These are phyloP conservation scores for Solea solea DNA, from an alignment of 2,113 vertebrate genomes.

Conservation along the genomic window DNA sequence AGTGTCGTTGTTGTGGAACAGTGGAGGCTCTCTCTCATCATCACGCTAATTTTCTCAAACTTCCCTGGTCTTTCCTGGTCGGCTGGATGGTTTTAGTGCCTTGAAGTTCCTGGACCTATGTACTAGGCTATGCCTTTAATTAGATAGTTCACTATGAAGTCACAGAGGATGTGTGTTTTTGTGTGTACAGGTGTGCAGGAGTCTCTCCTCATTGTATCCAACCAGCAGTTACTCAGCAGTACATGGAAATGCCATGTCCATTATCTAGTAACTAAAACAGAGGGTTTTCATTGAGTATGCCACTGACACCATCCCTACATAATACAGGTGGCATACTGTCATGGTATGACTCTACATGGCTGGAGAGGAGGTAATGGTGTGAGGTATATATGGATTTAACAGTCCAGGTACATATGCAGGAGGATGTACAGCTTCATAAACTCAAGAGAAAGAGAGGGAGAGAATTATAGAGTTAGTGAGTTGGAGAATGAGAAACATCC, in stretches of 20 bases:
- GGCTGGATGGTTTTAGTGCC: too few relatives aligned
- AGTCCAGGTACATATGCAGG: conserved; percentile 58
- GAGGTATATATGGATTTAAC: conserved; percentile 63
- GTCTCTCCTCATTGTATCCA: conserved; percentile 18
- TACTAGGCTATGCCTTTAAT: too few relatives aligned
- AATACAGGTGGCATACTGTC: conserved; percentile 57
- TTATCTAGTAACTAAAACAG: conserved; percentile 40
- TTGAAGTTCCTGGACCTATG: too few relatives aligned
- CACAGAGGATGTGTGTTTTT: background rate
- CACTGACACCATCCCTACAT: conserved; percentile 47
- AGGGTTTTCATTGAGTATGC: conserved; percentile 44
- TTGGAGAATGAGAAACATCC: conserved; percentile 17
- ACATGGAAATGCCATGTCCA: conserved; percentile 26
- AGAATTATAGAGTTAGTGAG: conserved; percentile 46
- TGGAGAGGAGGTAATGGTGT: conserved; percentile 62
- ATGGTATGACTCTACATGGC: conserved; percentile 42
- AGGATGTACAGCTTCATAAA: conserved; percentile 58
- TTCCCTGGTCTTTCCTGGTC: too few relatives aligned
- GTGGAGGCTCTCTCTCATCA: too few relatives aligned
- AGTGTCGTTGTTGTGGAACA: too few relatives aligned
- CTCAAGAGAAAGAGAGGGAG: conserved; percentile 44
- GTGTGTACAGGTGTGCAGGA: background rate
- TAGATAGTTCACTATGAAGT: background rate
- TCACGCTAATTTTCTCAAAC: too few relatives aligned
- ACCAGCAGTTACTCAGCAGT: background rate